Evolutionary conservation across 2,113 vertebrate species (phyloP).

Genomic region (Nicator chloris): DNA sequence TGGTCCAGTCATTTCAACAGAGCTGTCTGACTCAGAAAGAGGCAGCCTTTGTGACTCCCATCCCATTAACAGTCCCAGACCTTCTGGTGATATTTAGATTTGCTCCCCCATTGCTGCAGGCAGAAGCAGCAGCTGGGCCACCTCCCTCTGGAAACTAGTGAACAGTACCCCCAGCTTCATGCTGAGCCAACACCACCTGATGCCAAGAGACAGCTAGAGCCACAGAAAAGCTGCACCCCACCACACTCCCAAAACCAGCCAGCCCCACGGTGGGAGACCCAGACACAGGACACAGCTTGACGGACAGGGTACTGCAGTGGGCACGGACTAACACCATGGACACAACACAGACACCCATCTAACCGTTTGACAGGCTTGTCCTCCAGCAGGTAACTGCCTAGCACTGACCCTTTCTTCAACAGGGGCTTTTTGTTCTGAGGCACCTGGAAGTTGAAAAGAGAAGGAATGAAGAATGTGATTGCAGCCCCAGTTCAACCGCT

Average conservation of each 20-base stretch:
- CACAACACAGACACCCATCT: slow-evolving; percentile 50
- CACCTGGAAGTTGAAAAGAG: slow-evolving; percentile 66
- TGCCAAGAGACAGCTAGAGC: background rate
- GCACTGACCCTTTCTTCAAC: slow-evolving; percentile 79
- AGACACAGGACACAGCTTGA: background rate
- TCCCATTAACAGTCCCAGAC: background rate
- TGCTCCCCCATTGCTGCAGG: background rate
- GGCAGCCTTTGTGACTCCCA: background rate
- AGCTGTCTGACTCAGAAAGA: background rate
- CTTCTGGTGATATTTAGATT: background rate
- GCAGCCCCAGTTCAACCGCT: background rate
- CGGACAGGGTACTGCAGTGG: background rate
- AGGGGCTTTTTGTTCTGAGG: slow-evolving; percentile 64
- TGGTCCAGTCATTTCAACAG: background rate
- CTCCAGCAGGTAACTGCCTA: slow-evolving; percentile 75
- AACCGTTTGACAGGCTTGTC: slow-evolving; percentile 76
- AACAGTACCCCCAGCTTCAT: background rate
- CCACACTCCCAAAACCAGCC: background rate
- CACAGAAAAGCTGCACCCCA: background rate
- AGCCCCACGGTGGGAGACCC: background rate
- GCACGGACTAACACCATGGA: background rate
- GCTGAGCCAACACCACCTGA: background rate
- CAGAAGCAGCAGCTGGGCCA: background rate
- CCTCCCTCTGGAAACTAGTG: background rate
- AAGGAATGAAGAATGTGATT: background rate